A percentile compares a stretch with the other conserved stretches of the same genome.
Evolutionary conservation across 35 echinoderm and acorn worm species (phyloP).

Genomic region (Ptychodera flava): DNA sequence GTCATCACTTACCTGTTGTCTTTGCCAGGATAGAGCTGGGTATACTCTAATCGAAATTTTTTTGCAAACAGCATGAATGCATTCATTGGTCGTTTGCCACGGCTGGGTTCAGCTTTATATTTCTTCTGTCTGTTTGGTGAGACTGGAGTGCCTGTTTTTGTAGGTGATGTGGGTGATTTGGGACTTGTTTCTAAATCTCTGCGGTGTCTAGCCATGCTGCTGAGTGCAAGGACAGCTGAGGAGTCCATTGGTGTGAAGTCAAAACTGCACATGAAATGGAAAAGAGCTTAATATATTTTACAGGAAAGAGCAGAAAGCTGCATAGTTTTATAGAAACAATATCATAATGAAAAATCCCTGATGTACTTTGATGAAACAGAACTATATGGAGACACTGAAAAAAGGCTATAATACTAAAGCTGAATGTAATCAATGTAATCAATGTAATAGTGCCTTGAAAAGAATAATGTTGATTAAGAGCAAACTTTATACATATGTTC

Average conservation of each 20-base stretch:
- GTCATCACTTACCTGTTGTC: constrained; percentile 45
- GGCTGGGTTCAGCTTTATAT: constrained; percentile 6
- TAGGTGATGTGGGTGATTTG: not conserved
- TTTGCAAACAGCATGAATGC: constrained; percentile 69
- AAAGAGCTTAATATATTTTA: no score
- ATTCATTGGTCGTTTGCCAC: constrained; percentile 58
- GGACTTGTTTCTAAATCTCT: constrained; percentile 27
- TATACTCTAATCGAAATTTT: constrained; percentile 52
- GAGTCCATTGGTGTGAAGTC: constrained; percentile 41
- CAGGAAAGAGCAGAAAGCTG: no score
- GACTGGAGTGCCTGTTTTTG: not conserved
- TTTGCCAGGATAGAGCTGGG: constrained; percentile 50
- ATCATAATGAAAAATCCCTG: not conserved
- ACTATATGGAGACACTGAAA: no score
- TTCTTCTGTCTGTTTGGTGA: constrained; percentile 6
- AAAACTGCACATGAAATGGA: constrained; percentile 4
- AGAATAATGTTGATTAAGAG: no score
- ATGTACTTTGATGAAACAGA: no score
- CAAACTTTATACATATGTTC: no score
- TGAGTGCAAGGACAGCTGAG: constrained; percentile 34
- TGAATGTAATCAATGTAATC: not conserved
- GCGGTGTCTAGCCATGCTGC: constrained; percentile 41
- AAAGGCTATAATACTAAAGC: no score
- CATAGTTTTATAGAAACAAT: not conserved
- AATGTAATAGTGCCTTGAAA: not conserved